phyloP scores from a whole-genome alignment of 2,113 vertebrate species.

The Osmerus eperlanus region DNA sequence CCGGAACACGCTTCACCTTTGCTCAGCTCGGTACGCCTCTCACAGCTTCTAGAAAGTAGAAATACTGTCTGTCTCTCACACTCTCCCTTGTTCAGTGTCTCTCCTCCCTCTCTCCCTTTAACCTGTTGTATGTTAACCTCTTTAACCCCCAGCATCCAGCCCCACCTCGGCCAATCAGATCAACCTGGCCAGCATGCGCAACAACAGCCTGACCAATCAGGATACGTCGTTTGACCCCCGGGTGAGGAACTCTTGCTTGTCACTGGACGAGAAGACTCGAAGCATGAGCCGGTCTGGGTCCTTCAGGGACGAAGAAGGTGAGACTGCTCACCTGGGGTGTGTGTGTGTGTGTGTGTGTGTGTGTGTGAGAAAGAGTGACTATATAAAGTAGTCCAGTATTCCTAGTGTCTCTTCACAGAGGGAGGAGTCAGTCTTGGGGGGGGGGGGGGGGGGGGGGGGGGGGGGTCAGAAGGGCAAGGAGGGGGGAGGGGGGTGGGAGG shows the following conservation, averaged over 20 bases:
- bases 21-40: conserved; percentile 83
- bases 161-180: conserved; percentile 88
- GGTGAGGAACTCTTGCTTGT: conserved; percentile 95
- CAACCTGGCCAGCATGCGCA: conserved; percentile 83
- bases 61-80: too few species aligned
- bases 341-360: conserved; percentile 5
- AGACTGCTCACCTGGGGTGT: conserved; percentile 33
- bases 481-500: too few species aligned
- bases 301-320: conserved; percentile 97
- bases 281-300: conserved; percentile 97
- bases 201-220: conserved; percentile 90
- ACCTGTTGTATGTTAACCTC: neutral
- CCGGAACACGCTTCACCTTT: conserved; percentile 94
- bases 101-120: too few species aligned
- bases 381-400: neutral
- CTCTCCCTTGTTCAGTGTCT: too few species aligned
- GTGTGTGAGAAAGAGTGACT: conserved; percentile 26
- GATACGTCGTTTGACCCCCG: conserved; percentile 83
- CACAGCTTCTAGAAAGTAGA: too few species aligned
- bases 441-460: too few species aligned
- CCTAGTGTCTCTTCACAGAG: too few species aligned
- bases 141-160: conserved; percentile 73
- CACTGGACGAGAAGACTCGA: conserved; percentile 91
- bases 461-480: too few species aligned
- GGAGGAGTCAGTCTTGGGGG: too few species aligned